phyloP scores from a whole-genome alignment of 2,113 vertebrate genomes.

The Todiramphus saurophagus region DNA sequence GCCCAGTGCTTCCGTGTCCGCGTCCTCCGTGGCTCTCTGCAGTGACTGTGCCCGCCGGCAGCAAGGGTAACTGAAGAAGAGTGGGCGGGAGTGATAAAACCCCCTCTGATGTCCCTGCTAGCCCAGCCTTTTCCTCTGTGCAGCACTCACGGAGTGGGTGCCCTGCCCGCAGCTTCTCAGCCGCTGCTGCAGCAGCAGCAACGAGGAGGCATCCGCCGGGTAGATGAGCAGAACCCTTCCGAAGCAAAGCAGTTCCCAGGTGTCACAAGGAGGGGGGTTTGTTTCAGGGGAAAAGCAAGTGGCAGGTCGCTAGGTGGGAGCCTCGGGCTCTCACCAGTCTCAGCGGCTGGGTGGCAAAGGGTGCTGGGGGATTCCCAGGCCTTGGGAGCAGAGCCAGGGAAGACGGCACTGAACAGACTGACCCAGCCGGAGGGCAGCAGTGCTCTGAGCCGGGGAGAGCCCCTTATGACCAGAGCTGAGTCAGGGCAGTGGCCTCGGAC shows the following conservation, averaged over 20 bases:
- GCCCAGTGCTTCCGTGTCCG: not conserved
- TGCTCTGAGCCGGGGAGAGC: fast-evolving
- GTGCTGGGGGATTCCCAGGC: not conserved
- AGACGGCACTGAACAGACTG: not conserved
- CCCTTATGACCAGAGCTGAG: not conserved
- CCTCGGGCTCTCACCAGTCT: not conserved
- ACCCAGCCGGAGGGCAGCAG: not conserved
- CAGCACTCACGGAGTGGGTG: not conserved
- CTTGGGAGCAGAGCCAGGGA: fast-evolving
- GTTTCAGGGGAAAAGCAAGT: not conserved
- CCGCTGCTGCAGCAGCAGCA: not conserved
- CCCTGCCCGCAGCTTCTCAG: not conserved
- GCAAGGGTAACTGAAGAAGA: not conserved
- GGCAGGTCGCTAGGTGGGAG: not conserved
- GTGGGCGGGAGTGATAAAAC: not conserved
- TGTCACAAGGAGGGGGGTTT: not conserved
- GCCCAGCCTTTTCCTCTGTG: not conserved
- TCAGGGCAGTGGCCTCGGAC: fast-evolving
- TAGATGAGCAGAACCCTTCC: not conserved
- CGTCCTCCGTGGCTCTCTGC: fast-evolving
- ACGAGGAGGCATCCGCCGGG: not conserved
- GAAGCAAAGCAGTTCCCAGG: not conserved
- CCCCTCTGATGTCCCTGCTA: not conserved
- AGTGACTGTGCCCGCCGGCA: fast-evolving
- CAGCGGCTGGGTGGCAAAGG: not conserved